These are phyloP conservation scores for Lordiphosa clarofinis DNA, from an alignment of 1,140 invertebrate species.

Conservation along the genomic window DNA sequence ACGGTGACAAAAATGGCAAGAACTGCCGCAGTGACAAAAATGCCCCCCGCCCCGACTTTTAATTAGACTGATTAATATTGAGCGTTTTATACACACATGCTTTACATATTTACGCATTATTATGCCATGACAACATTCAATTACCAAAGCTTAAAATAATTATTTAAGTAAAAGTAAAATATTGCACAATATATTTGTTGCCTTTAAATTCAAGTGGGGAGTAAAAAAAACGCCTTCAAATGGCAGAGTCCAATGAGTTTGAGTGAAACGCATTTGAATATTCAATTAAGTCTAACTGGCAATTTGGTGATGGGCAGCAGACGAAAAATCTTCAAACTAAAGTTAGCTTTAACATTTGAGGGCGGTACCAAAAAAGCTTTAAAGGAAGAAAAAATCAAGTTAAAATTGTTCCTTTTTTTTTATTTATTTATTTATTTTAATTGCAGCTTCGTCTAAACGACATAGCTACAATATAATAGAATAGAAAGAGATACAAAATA, in stretches of 20 bases:
- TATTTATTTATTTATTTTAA: no score
- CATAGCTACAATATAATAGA: no score
- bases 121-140: background rate
- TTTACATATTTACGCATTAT: slow-evolving; percentile 6
- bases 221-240: no score
- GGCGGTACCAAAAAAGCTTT: no score
- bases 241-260: background rate
- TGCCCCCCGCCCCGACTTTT: slow-evolving; percentile 8
- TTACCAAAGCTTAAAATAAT: slow-evolving; percentile 11
- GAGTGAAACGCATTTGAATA: slow-evolving; percentile 46
- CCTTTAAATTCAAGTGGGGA: slow-evolving; percentile 12
- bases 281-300: slow-evolving; percentile 65
- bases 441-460: no score
- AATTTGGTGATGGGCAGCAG: slow-evolving; percentile 58
- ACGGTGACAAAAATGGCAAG: slow-evolving; percentile 23
- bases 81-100: slow-evolving; percentile 13
- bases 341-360: no score
- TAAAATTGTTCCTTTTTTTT: no score
- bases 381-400: no score
- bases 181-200: background rate
- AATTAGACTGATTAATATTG: slow-evolving; percentile 27
- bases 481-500: no score
- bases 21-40: slow-evolving; percentile 31
- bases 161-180: slow-evolving; percentile 3
- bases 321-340: no score